Evolutionary conservation across 1,140 invertebrate species (phyloP).

Genomic region (Zaprionus kolodkinae): DNA sequence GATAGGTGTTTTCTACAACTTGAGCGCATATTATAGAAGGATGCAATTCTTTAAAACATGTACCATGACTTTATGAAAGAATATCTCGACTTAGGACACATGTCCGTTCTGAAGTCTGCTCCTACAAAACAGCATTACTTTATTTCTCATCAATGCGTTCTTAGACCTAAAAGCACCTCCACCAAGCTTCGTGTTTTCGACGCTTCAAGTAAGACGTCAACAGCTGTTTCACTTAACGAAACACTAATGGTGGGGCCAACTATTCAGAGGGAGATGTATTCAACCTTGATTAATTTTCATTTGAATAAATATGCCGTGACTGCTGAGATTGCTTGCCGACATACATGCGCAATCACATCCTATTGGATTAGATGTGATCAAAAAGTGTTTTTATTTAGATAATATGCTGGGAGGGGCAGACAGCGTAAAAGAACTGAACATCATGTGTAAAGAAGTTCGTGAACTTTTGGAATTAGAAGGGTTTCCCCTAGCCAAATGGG

Average conservation of each 20-base stretch:
- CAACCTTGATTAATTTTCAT: neutral
- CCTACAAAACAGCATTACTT: no score
- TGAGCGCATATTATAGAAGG: no score
- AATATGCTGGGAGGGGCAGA: slow-evolving; percentile 53
- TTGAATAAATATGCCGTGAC: slow-evolving; percentile 7
- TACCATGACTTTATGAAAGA: slow-evolving; percentile 73
- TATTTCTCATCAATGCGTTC: neutral
- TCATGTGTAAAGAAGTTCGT: slow-evolving; percentile 52
- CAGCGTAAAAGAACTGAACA: neutral
- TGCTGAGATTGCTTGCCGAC: slow-evolving; percentile 2
- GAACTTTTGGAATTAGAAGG: slow-evolving; percentile 26
- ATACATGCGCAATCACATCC: no score
- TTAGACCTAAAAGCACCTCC: neutral
- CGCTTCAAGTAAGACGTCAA: no score
- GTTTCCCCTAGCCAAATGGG: slow-evolving; percentile 72
- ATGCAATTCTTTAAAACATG: no score
- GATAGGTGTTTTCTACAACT: no score
- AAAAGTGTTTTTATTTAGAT: slow-evolving; percentile 74
- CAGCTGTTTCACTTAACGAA: no score
- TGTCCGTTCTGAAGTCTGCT: no score
- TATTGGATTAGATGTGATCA: no score
- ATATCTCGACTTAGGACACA: slow-evolving; percentile 36
- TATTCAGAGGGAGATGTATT: slow-evolving; percentile 2
- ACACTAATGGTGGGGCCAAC: neutral
- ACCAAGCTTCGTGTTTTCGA: no score